Evolutionary conservation across 1,140 invertebrate genomes (phyloP), one percentile per base, ranked within the genome.

Genomic region (Cotesia chilonis): DNA sequence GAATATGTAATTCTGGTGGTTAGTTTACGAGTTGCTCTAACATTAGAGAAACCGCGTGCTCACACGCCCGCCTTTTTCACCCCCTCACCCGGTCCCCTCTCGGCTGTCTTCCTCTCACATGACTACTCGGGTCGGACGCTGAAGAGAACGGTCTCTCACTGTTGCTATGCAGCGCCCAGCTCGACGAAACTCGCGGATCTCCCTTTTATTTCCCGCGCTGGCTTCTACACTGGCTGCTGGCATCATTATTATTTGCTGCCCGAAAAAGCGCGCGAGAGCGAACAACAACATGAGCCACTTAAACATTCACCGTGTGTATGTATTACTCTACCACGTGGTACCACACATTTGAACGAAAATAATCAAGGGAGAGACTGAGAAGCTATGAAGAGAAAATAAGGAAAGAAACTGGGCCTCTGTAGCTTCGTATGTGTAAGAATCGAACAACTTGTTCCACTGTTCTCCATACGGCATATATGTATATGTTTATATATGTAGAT

Each of bases 131-230:
- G 38, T 41, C 63, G 63, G 59, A 37, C 10, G 10, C 10, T 10
- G 12, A 38, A 37, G 63, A 65, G 63, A 65, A 65, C 63, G 63
- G 36, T 65, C 63, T 20, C 63, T 65, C 41, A 47, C 41, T 47
- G 63, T 65, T 65, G 63, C 63, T 65, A 65, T 65, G 63, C 63
- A 65, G 63, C 63, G 63, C 63, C 7, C 63, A 28, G 28, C 28
- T 28, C 28, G 28, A 28, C 28, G 41, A 6, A 6, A 10, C 41
- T 41, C 63, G 63, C 63, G 63, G 63, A 65, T 65, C 63, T 65
- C 63, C 63, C 36, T 7, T 12, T 28, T 28, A 28, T 28, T 28
- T 28, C 28, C 28, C 20, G 17, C 35, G n/a, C 1, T 28, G 2
- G 28, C 3, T 20, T 6, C 60, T 7, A 12, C 35, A 63, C 41